Base-by-base conservation (phyloP, 2,888 invertebrate species). In the Malachius bipustulatus region DNA sequence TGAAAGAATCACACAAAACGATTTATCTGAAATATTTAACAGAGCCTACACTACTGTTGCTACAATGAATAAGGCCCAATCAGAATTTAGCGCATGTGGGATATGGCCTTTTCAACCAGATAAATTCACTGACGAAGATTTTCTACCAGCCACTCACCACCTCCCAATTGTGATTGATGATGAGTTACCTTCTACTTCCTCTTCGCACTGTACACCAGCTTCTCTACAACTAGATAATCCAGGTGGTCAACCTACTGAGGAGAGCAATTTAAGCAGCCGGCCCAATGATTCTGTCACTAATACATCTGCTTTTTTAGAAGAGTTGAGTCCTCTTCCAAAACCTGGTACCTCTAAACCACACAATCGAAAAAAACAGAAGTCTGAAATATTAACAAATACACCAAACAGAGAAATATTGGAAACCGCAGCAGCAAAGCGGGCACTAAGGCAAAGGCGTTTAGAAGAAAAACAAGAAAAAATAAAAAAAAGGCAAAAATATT, bases 21-120 rank as follows among this genome's bases (percentile, higher is more conserved):
- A 30, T 30, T 30, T 38, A 26, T 14, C 37, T 16, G 38, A 15
- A 38, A 34, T 35, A 38, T 38, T 38, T 38, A 35, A 38, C 33
- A 36, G 13, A 36, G 39, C 36, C n/a, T 35, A 35, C 29, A 14
- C 26, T 38, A 35, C 31, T n/a, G n/a, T n/a, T n/a, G n/a, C n/a
- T n/a, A n/a, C n/a, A n/a, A n/a, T n/a, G n/a, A n/a, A n/a, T n/a
- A n/a, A n/a, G n/a, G n/a, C n/a, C n/a, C n/a, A n/a, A n/a, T n/a
- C n/a, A n/a, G n/a, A n/a, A n/a, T n/a, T n/a, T n/a, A n/a, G n/a
- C n/a, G n/a, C n/a, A n/a, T n/a, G n/a, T n/a, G n/a, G n/a, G n/a
- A 35, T 35, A 19, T 35, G 35, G 28, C 38, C 35, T 24, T 38
- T 32, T 27, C 32, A 38, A 35, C 38, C 38, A 38, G 38, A 38